Base-by-base conservation (phyloP, 2,113 vertebrate genomes). In the Synchiropus splendidus region DNA sequence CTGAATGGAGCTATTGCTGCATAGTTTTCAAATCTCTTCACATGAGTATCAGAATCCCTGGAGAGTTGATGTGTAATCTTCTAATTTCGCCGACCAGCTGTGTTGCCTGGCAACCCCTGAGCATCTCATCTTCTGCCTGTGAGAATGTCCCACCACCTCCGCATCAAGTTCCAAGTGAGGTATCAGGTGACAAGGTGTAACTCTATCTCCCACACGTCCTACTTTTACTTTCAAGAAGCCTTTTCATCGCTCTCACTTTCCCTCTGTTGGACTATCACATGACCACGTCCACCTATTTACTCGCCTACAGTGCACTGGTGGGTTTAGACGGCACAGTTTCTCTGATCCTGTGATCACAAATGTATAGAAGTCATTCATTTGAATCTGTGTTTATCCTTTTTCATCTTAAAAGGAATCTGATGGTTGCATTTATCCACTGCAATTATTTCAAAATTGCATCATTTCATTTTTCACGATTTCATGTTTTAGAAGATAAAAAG, bases 21-120 rank as follows among this genome's bases (percentile, higher is more conserved):
- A n/a, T n/a, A n/a, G n/a, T n/a, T n/a, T n/a, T n/a, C n/a, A n/a
- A n/a, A n/a, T n/a, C n/a, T n/a, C n/a, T n/a, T n/a, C n/a, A n/a
- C n/a, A n/a, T n/a, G n/a, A n/a, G n/a, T n/a, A n/a, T n/a, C n/a
- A n/a, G n/a, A n/a, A n/a, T n/a, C n/a, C n/a, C n/a, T 36, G 12
- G 34, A 36, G 4, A 27, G 21, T 27, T 8, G 34, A 36, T 36
- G 34, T n/a, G 5, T 36, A 36, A 36, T n/a, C 12, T 5, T 12
- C 4, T 13, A 36, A 8, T 27, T 27, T 27, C 21, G 21, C 8
- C 4, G 21, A 27, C 21, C 21, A 27, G 3, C 8, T 15, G 15
- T 16, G 57, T 73, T 71, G 59, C 72, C 38, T 63, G 53, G 75
- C 64, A 79, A 35, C 34, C 45, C 40, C 52, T 39, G 3, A 35